Conservation (phyloP, 2,888 invertebrate species). For the Deilephila porcellus region DNA sequence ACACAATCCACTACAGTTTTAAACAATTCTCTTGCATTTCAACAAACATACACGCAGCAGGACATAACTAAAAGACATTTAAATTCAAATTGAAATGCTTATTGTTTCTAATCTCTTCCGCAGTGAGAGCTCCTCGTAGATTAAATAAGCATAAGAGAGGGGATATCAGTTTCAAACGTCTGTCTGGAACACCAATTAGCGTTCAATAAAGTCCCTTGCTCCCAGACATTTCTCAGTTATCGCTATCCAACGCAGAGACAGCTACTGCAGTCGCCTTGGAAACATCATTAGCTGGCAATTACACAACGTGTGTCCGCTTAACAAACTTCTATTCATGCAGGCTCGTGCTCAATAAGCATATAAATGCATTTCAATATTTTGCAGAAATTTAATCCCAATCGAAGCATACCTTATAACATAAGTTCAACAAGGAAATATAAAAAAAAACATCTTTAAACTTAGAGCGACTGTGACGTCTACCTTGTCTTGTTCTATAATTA, state of each 20-base stretch:
- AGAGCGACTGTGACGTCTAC: slow-evolving; percentile 43
- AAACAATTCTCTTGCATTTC: neutral
- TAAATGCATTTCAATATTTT: neutral
- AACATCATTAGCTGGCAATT: slow-evolving; percentile 66
- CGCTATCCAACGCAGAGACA: slow-evolving; percentile 57
- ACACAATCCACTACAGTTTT: neutral
- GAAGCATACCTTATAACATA: slow-evolving; percentile 30
- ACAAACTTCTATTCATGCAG: slow-evolving; percentile 38
- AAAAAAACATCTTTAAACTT: slow-evolving; percentile 24
- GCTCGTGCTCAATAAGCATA: slow-evolving; percentile 4
- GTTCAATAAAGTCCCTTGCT: slow-evolving; percentile 71
- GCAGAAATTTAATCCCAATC: neutral
- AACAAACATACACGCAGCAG: neutral
- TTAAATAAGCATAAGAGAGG: slow-evolving; percentile 43
- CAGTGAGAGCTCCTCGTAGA: neutral
- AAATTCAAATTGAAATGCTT: neutral
- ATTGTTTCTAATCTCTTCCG: neutral
- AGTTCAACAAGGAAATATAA: slow-evolving; percentile 29
- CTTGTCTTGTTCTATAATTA: slow-evolving; percentile 57
- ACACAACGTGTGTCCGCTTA: slow-evolving; percentile 55
- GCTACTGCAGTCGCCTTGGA: slow-evolving; percentile 59
- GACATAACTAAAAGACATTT: neutral
- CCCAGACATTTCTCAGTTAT: slow-evolving; percentile 64
- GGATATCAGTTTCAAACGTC: slow-evolving; percentile 52
- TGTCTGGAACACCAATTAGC: slow-evolving; percentile 76